Conservation (phyloP, 2,797 vertebrate genomes). For the Anguilla pacifica region DNA sequence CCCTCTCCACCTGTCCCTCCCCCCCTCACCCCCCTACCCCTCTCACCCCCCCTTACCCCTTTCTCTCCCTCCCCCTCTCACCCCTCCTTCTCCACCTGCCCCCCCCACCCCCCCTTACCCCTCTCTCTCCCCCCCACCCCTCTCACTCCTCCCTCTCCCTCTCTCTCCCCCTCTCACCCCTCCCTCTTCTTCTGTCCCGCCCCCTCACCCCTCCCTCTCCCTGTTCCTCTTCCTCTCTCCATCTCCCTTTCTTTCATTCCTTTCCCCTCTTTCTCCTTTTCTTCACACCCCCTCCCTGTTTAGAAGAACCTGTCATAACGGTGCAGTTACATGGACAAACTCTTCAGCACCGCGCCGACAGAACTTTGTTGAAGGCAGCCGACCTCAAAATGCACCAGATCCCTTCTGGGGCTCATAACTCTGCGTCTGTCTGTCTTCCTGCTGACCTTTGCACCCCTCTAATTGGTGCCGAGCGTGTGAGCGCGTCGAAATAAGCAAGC, state of each 20-base stretch:
- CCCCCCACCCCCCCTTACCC: too few relatives aligned
- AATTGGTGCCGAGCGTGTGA: neutral
- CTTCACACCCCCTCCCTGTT: neutral
- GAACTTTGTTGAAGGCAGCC: neutral
- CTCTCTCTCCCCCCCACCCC: neutral
- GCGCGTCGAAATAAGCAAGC: neutral
- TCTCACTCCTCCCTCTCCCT: neutral
- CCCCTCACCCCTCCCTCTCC: too few relatives aligned
- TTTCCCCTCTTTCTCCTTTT: neutral
- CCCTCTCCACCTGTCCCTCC: too few relatives aligned
- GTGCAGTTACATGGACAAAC: neutral
- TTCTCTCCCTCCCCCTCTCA: too few relatives aligned
- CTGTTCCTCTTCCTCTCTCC: neutral
- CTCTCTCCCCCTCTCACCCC: neutral
- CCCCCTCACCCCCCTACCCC: too few relatives aligned
- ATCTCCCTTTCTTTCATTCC: too few relatives aligned
- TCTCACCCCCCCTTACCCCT: too few relatives aligned
- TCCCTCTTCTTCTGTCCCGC: too few relatives aligned
- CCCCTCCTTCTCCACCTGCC: too few relatives aligned
- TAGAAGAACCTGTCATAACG: neutral
- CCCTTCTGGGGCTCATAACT: neutral
- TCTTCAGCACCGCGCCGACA: neutral
- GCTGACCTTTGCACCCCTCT: neutral
- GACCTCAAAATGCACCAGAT: neutral
- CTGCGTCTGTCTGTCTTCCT: neutral